These are phyloP conservation scores for Procapra przewalskii DNA, from an alignment of 2,113 vertebrate species.

Conservation along the genomic window DNA sequence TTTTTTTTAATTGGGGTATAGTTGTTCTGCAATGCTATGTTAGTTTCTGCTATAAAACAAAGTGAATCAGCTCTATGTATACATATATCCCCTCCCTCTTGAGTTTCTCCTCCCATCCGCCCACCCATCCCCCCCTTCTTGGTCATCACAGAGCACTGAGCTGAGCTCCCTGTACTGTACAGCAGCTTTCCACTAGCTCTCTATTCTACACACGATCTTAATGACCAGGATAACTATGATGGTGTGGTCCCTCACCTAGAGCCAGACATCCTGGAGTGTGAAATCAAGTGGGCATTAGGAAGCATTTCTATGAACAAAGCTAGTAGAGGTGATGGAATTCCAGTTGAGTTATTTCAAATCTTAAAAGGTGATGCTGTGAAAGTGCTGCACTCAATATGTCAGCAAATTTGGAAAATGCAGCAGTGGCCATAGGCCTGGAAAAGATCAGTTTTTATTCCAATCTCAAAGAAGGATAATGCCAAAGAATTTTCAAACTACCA, in stretches of 20 bases:
- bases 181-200: neutral
- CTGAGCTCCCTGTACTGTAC: neutral
- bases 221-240: neutral
- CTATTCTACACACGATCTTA: neutral
- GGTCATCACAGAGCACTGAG: neutral
- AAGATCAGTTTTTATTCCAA: neutral
- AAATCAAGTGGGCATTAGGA: neutral
- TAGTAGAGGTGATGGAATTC: neutral
- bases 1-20: neutral
- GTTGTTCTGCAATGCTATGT: neutral
- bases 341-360: neutral
- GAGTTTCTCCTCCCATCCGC: neutral
- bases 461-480: neutral
- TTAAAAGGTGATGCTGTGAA: neutral
- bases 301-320: neutral
- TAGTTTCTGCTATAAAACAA: neutral
- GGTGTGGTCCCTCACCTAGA: neutral
- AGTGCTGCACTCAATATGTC: neutral
- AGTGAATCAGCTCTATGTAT: neutral
- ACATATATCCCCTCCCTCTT: neutral
- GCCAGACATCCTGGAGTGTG: neutral
- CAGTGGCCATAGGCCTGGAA: neutral
- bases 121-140: neutral
- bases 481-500: neutral
- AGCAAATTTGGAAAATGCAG: neutral